phyloP scores from a whole-genome alignment of 2,113 vertebrate genomes.

The Calonectris borealis region DNA sequence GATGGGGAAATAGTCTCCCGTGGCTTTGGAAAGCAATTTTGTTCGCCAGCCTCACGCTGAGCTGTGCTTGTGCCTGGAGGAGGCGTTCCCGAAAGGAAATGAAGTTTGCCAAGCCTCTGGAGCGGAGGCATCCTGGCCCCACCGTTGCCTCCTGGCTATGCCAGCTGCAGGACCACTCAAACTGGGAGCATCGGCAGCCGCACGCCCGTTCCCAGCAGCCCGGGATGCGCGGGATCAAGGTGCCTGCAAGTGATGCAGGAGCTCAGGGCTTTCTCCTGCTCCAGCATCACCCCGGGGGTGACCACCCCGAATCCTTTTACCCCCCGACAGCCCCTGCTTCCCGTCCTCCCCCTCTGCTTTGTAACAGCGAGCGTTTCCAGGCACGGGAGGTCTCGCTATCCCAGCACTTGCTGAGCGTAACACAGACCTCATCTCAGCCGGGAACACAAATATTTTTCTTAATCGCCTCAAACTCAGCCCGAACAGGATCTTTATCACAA shows the following conservation, averaged over 20 bases:
- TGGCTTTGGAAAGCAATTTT: conserved; percentile 15
- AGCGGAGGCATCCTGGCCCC: background rate
- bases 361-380: background rate
- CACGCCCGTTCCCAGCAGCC: background rate
- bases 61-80: background rate
- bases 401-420: background rate
- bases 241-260: background rate
- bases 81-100: background rate
- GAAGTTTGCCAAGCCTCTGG: background rate
- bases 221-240: accelerated
- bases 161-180: background rate
- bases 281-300: background rate
- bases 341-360: accelerated
- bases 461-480: background rate
- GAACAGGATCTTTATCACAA: background rate
- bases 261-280: background rate
- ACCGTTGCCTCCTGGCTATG: background rate
- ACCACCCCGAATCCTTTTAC: background rate
- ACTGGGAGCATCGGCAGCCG: background rate
- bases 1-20: background rate
- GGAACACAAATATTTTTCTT: conserved; percentile 47
- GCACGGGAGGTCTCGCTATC: background rate
- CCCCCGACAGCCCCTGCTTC: background rate
- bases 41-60: background rate
- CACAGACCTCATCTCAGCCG: background rate